These are phyloP conservation scores for Portevinia maculata DNA, from an alignment of 2,888 invertebrate species.

Conservation along the genomic window DNA sequence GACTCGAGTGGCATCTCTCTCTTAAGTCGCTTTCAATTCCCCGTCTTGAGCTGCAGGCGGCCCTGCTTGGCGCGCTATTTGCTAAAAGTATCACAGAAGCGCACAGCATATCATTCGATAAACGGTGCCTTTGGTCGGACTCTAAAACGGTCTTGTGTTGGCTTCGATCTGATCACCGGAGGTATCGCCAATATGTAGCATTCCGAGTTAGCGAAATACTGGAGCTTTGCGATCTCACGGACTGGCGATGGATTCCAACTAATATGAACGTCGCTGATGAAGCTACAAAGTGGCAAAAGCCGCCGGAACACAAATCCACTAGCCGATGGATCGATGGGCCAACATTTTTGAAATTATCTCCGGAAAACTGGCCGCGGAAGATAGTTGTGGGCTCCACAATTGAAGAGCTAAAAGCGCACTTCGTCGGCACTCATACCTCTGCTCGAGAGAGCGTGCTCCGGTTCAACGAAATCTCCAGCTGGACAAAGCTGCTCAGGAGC, in stretches of 20 bases:
- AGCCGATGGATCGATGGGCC: slow-evolving; percentile 66
- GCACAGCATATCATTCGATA: slow-evolving; percentile 43
- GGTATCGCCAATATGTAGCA: slow-evolving; percentile 70
- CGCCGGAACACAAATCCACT: no score
- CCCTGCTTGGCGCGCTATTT: slow-evolving; percentile 70
- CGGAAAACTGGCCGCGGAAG: not conserved
- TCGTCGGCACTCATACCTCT: no score
- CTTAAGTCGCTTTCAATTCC: slow-evolving; percentile 65
- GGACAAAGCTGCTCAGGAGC: no score
- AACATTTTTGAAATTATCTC: no score
- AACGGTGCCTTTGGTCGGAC: slow-evolving; percentile 71
- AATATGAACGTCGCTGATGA: slow-evolving; percentile 62
- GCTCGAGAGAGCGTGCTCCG: no score
- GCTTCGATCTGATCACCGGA: slow-evolving; percentile 73
- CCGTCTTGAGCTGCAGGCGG: slow-evolving; percentile 74
- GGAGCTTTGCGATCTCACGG: slow-evolving; percentile 42
- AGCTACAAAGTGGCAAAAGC: slow-evolving; percentile 58
- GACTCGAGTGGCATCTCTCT: slow-evolving; percentile 42
- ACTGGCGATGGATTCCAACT: slow-evolving; percentile 65
- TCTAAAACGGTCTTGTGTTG: slow-evolving; percentile 74
- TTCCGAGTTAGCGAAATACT: slow-evolving; percentile 70
- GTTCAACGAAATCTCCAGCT: no score
- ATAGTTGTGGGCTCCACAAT: no score
- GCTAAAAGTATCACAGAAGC: slow-evolving; percentile 30
- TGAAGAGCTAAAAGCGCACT: no score